Evolutionary conservation across 2,113 vertebrate species (phyloP).

Genomic region (Toxotes jaculatrix): DNA sequence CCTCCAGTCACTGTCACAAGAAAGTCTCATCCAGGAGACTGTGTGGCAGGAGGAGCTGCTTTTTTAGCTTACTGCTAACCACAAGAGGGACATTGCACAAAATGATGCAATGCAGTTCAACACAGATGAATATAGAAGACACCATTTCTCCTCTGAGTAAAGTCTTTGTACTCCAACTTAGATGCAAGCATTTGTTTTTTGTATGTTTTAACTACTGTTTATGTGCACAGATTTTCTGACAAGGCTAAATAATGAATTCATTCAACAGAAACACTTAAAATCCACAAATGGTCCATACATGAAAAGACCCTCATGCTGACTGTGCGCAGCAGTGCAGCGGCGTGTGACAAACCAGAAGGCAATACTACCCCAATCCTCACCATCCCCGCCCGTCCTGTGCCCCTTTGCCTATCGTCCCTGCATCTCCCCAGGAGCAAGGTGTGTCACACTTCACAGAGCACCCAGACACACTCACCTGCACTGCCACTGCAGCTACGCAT

Average conservation of each 20-base stretch:
- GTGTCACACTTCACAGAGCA: slow-evolving; percentile 73
- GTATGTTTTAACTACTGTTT: slow-evolving; percentile 1
- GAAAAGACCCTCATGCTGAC: slow-evolving; percentile 32
- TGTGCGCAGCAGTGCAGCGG: slow-evolving; percentile 41
- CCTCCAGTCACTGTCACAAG: slow-evolving; percentile 63
- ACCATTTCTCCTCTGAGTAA: slow-evolving; percentile 35
- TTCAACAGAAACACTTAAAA: slow-evolving; percentile 33
- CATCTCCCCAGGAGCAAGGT: slow-evolving; percentile 49
- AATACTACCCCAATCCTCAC: slow-evolving; percentile 21
- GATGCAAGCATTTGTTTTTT: not conserved
- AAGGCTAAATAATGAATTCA: slow-evolving; percentile 42
- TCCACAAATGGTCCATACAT: slow-evolving; percentile 33
- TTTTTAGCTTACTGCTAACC: slow-evolving; percentile 41
- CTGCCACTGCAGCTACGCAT: slow-evolving; percentile 68
- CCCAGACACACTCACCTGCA: slow-evolving; percentile 65
- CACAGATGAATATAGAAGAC: slow-evolving; percentile 23
- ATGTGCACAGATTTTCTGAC: not conserved
- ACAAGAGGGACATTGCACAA: slow-evolving; percentile 34
- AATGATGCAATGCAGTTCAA: slow-evolving; percentile 57
- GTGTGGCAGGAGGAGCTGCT: slow-evolving; percentile 27
- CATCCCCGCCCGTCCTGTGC: not conserved
- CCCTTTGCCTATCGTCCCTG: slow-evolving; percentile 28
- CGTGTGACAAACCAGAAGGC: slow-evolving; percentile 43
- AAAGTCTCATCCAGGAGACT: slow-evolving; percentile 38
- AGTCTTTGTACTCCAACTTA: not conserved